Percentiles rank a stretch among this genome's conserved stretches.
These are phyloP conservation scores for Tragelaphus eurycerus DNA, from an alignment of 2,797 vertebrate species.

Conservation along the genomic window DNA sequence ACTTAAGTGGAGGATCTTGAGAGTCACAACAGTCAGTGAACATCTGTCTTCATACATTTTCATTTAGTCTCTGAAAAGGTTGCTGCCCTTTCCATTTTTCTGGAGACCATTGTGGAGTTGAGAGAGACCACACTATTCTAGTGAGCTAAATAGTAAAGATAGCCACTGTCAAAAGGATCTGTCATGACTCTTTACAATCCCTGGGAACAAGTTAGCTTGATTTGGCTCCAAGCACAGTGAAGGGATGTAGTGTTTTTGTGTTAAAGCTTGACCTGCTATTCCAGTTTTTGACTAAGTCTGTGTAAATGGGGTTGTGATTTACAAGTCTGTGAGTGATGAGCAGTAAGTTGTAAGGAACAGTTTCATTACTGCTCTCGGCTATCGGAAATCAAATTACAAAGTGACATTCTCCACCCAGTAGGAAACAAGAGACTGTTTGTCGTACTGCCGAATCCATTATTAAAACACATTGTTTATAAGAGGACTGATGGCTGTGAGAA, in stretches of 20 bases:
- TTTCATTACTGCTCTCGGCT: slow-evolving; percentile 55
- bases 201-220: slow-evolving; percentile 66
- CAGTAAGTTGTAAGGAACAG: slow-evolving; percentile 43
- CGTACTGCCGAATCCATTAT: slow-evolving; percentile 45
- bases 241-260: slow-evolving; percentile 27
- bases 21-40: slow-evolving; percentile 41
- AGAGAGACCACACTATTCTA: slow-evolving; percentile 45
- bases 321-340: slow-evolving; percentile 30
- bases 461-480: slow-evolving; percentile 54
- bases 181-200: slow-evolving; percentile 71
- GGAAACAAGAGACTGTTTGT: slow-evolving; percentile 65
- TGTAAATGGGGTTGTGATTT: slow-evolving; percentile 13
- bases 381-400: slow-evolving; percentile 66
- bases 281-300: slow-evolving; percentile 31
- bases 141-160: slow-evolving; percentile 60
- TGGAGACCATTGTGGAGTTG: slow-evolving; percentile 44
- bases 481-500: slow-evolving; percentile 22
- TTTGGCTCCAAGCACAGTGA: slow-evolving; percentile 53
- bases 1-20: slow-evolving; percentile 19
- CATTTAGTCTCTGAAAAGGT: slow-evolving; percentile 54
- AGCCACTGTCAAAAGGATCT: slow-evolving; percentile 73
- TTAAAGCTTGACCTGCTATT: slow-evolving; percentile 58
- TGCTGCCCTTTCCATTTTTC: slow-evolving; percentile 52
- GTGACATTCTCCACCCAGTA: slow-evolving; percentile 42
- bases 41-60: slow-evolving; percentile 69